A percentile compares a stretch with the other conserved stretches of the same genome.
Evolutionary conservation across 2,888 invertebrate genomes (phyloP).

Genomic region (Parochlus steinenii): DNA sequence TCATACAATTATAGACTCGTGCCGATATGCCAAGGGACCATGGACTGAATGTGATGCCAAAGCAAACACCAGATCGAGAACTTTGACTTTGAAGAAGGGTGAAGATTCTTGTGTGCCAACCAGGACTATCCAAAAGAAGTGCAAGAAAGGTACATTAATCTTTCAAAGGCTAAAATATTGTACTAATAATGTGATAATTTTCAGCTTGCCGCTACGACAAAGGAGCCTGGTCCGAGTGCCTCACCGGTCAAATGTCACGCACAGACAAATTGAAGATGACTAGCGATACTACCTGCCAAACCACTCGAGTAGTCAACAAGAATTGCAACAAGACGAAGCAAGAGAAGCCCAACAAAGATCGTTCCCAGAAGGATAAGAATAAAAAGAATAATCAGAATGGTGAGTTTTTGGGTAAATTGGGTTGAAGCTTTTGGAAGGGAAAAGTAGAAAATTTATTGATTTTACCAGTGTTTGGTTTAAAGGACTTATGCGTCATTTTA

Average conservation of each 20-base stretch:
- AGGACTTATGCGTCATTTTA: neutral
- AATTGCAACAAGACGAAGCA: constrained; percentile 61
- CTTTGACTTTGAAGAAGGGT: constrained; percentile 71
- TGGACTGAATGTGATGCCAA: constrained; percentile 82
- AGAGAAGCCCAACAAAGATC: constrained; percentile 27
- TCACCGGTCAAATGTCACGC: constrained; percentile 65
- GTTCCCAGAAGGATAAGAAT: constrained; percentile 11
- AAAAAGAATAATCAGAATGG: too few species aligned
- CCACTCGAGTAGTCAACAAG: constrained; percentile 66
- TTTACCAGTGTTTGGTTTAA: neutral
- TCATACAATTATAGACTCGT: constrained; percentile 36
- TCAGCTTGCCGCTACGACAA: constrained; percentile 77
- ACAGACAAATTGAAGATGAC: constrained; percentile 69
- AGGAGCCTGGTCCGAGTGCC: constrained; percentile 72
- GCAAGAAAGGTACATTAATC: constrained; percentile 63
- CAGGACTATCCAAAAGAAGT: constrained; percentile 78
- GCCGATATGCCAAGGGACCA: constrained; percentile 70
- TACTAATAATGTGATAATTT: constrained; percentile 12
- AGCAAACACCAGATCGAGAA: constrained; percentile 65
- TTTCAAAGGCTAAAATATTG: neutral
- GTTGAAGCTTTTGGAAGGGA: too few species aligned
- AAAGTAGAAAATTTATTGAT: constrained; percentile 1
- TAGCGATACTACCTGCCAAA: constrained; percentile 61
- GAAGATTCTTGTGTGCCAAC: constrained; percentile 65
- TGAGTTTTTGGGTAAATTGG: too few species aligned